Conservation (phyloP, 2,888 invertebrate genomes). For the Polydesmus complanatus region DNA sequence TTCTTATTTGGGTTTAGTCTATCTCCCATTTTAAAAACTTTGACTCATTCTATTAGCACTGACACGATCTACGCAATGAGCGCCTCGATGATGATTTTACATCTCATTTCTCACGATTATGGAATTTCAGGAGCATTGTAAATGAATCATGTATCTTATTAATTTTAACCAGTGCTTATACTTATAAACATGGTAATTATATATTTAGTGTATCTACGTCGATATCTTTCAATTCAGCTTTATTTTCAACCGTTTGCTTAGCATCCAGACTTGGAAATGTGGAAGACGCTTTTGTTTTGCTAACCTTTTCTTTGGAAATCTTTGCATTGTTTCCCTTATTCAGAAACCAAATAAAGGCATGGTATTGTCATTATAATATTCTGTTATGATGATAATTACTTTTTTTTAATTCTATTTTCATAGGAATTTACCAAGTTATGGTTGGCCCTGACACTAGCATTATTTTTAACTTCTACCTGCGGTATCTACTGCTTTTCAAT, state of each 20-base stretch:
- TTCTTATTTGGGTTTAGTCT: slow-evolving; percentile 72
- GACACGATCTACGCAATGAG: slow-evolving; percentile 94
- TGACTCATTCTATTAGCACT: slow-evolving; percentile 92
- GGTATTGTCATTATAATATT: not conserved
- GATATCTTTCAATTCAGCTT: slow-evolving; percentile 81
- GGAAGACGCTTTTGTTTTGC: slow-evolving; percentile 71
- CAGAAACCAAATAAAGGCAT: slow-evolving; percentile 44
- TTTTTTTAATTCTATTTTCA: not conserved
- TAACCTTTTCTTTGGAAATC: slow-evolving; percentile 74
- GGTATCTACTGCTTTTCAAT: not conserved
- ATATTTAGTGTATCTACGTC: slow-evolving; percentile 66
- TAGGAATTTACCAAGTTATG: not conserved
- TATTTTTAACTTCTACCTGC: not conserved
- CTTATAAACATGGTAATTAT: not conserved
- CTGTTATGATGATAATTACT: not conserved
- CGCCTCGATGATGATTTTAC: slow-evolving; percentile 68
- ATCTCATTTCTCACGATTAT: slow-evolving; percentile 86
- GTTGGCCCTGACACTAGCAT: not conserved
- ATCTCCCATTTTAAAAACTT: slow-evolving; percentile 80
- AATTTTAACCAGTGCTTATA: not conserved
- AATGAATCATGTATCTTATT: slow-evolving; percentile 19
- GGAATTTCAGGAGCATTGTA: slow-evolving; percentile 60
- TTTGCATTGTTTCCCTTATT: slow-evolving; percentile 81
- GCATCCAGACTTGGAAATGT: slow-evolving; percentile 78
- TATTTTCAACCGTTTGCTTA: slow-evolving; percentile 88